phyloP scores from a whole-genome alignment of 2,888 invertebrate species.

The Cephus nigrinus region DNA sequence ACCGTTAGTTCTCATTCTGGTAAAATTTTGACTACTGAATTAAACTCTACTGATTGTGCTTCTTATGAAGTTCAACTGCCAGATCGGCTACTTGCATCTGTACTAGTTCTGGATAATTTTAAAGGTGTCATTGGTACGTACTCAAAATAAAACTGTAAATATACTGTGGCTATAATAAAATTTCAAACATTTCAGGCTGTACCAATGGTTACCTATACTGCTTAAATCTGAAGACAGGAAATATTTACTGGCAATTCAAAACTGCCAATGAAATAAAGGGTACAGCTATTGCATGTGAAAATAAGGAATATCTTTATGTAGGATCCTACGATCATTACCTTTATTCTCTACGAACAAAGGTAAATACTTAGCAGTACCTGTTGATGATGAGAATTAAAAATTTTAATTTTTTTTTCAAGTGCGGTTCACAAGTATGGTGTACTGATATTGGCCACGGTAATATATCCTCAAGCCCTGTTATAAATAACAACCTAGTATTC shows the following conservation, averaged over 20 bases:
- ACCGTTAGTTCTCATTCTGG: conserved; percentile 83
- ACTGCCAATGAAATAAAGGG: conserved; percentile 77
- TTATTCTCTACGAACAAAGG: conserved; percentile 71
- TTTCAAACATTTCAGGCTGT: conserved; percentile 67
- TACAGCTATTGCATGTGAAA: conserved; percentile 66
- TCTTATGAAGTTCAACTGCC: conserved; percentile 70
- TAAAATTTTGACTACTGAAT: conserved; percentile 71
- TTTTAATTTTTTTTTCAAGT: conserved; percentile 63
- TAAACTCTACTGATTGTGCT: conserved; percentile 71
- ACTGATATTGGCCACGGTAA: conserved; percentile 65
- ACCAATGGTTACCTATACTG: conserved; percentile 81
- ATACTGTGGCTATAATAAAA: not conserved
- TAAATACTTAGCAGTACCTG: conserved; percentile 49
- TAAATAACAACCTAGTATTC: conserved; percentile 47
- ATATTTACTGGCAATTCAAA: conserved; percentile 72
- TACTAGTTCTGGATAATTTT: conserved; percentile 65
- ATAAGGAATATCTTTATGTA: conserved; percentile 69
- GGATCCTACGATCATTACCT: conserved; percentile 80
- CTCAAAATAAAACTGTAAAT: not conserved
- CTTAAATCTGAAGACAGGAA: conserved; percentile 69
- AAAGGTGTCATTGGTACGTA: conserved; percentile 75
- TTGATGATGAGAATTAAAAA: conserved; percentile 18
- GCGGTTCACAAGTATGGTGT: conserved; percentile 63
- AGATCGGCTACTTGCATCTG: conserved; percentile 80
- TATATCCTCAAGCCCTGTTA: conserved; percentile 67